A percentile compares a stretch with the other conserved stretches of the same genome.
Evolutionary conservation across 1,140 invertebrate genomes (phyloP).

Genomic region (Heterodera carotae): DNA sequence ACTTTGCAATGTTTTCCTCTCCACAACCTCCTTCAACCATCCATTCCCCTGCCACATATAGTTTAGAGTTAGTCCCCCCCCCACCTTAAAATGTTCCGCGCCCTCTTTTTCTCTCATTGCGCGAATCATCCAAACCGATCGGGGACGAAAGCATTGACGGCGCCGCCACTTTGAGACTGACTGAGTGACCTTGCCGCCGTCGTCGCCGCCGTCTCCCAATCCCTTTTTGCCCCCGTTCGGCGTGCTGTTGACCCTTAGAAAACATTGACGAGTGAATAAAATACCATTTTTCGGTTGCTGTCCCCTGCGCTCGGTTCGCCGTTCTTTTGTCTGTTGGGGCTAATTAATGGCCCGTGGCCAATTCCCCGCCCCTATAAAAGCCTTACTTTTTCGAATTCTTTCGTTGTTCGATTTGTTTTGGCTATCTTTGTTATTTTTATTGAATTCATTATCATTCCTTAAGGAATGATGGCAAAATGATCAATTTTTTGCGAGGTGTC

Average conservation of each 20-base stretch:
- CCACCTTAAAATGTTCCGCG: background rate
- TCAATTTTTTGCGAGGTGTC: no score
- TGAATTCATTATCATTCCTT: no score
- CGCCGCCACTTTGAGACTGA: no score
- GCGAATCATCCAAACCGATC: constrained; percentile 2
- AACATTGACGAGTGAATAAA: no score
- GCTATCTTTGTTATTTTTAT: background rate
- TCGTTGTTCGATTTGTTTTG: background rate
- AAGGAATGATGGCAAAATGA: no score
- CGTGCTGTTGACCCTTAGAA: background rate
- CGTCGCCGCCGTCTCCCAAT: no score
- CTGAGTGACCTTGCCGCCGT: background rate
- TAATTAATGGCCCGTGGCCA: no score
- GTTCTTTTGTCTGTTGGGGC: background rate
- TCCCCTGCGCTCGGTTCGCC: no score
- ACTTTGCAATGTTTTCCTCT: background rate
- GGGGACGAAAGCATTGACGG: background rate
- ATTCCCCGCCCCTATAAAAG: no score
- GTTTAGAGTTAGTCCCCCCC: background rate
- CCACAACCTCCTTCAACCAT: background rate
- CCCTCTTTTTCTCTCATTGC: background rate
- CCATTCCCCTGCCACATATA: background rate
- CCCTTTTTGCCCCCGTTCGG: background rate
- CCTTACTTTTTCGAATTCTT: background rate
- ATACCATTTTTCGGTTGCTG: no score